Conservation (phyloP, 2,113 vertebrate species). For the Patagioenas fasciata region DNA sequence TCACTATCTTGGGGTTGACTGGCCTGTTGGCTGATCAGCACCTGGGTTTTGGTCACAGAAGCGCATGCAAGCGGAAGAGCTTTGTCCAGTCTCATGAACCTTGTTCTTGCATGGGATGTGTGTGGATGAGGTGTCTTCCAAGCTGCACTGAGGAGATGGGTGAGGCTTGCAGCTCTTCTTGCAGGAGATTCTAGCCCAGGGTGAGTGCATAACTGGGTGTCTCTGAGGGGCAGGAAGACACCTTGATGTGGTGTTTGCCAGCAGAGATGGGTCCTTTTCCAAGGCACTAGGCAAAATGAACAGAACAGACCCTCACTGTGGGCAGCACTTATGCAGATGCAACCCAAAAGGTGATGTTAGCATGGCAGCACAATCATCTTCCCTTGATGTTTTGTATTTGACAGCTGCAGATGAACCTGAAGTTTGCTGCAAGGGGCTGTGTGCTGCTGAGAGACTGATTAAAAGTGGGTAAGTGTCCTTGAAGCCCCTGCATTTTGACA, state of each 20-base stretch:
- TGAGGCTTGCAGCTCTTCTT: not conserved
- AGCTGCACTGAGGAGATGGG: not conserved
- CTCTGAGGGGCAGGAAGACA: not conserved
- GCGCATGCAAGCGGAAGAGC: not conserved
- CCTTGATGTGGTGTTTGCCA: not conserved
- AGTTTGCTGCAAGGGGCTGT: not conserved
- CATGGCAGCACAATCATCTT: not conserved
- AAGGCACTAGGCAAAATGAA: not conserved
- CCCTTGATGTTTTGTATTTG: not conserved
- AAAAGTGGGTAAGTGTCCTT: not conserved
- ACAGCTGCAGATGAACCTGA: not conserved
- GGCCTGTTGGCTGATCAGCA: not conserved
- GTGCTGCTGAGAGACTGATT: not conserved
- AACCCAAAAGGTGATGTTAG: not conserved
- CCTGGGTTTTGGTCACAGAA: not conserved
- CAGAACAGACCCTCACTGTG: not conserved
- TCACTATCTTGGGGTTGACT: not conserved
- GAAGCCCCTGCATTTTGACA: not conserved
- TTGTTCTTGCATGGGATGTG: not conserved
- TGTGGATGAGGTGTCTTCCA: not conserved
- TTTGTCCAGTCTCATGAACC: not conserved
- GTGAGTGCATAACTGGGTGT: not conserved
- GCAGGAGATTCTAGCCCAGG: not conserved
- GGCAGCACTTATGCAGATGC: accelerated
- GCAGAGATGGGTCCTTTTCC: not conserved